Percentiles rank a stretch among this genome's conserved stretches.
Evolutionary conservation across 2,888 invertebrate genomes (phyloP).

Genomic region (Oasisia sp.): DNA sequence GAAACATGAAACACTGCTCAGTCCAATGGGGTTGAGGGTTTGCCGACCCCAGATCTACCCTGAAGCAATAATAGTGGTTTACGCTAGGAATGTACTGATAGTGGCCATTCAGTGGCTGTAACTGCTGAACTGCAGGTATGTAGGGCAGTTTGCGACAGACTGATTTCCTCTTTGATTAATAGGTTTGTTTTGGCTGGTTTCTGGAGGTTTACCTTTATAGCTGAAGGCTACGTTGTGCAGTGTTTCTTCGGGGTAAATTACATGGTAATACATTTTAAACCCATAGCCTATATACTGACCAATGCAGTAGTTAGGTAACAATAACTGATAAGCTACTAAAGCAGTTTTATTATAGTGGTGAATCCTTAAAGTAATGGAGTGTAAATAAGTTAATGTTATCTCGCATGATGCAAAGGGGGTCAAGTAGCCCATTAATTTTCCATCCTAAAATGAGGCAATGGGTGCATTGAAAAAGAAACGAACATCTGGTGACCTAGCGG

Average conservation of each 20-base stretch:
- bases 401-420: too few relatives aligned
- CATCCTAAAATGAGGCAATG: too few relatives aligned
- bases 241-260: not conserved
- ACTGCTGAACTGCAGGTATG: not conserved
- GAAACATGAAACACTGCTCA: not conserved
- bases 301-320: too few relatives aligned
- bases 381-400: too few relatives aligned
- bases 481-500: too few relatives aligned
- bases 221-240: not conserved
- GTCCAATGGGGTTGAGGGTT: not conserved
- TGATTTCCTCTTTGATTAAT: not conserved
- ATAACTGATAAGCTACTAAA: too few relatives aligned
- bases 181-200: not conserved
- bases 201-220: not conserved
- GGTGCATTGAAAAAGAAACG: too few relatives aligned
- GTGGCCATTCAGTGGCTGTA: not conserved
- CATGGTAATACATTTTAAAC: not conserved
- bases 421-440: too few relatives aligned
- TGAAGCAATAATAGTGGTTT: not conserved
- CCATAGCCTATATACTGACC: too few relatives aligned
- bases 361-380: too few relatives aligned
- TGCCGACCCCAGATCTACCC: not conserved
- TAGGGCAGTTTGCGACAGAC: not conserved
- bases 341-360: too few relatives aligned
- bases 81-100: slow-evolving; percentile 1